Evolutionary conservation across 2,888 invertebrate species (phyloP), one percentile per base, ranked within the genome.

Genomic region (Leptogaster cylindrica): DNA sequence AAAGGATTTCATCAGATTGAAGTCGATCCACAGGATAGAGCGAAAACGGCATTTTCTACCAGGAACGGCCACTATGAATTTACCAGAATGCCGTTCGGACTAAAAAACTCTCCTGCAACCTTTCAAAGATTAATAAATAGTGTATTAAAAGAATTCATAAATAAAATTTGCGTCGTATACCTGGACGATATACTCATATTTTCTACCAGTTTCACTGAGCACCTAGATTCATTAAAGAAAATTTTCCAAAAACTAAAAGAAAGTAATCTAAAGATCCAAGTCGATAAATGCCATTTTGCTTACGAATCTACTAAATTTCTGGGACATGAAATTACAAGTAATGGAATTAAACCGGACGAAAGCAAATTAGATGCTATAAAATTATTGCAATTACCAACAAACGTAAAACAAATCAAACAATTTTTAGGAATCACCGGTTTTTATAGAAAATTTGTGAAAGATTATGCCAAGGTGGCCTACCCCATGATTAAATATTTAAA

Each of bases 321-420:
- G 16, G 67, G 70, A 7, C 66, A 71, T 23, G 48, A 65, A n/a
- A 33, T 69, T 20, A 23, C 55, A 31, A 58, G 14, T 6, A 28
- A 66, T 10, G 74, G 73, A 4, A 73, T 75, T 16, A 73, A 68
- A 58, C 75, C 77, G 8, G 73, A 76, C 48, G 72, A 73, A 3
- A 70, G 70, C 2, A 76, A 76, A 70, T 48, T 73, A 6, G 46
- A 70, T 44, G 69, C 71, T 5, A 63, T 73, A 51, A 16, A 33
- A 44, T 52, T 65, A 14, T 18, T 63, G 61, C 36, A 39, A 63
- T 39, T 61, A 10, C 58, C 58, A 7, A 33, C 23, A 28, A 39
- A 65, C 8, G 36, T 23, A 10, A 50, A 69, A 55, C 50, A 61
- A 44, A 68, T 66, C 7, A 66, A 28, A 65, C 55, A 36, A 12